These are phyloP conservation scores for Meloidogyne chitwoodi DNA, from an alignment of 1,140 invertebrate genomes.

Conservation along the genomic window DNA sequence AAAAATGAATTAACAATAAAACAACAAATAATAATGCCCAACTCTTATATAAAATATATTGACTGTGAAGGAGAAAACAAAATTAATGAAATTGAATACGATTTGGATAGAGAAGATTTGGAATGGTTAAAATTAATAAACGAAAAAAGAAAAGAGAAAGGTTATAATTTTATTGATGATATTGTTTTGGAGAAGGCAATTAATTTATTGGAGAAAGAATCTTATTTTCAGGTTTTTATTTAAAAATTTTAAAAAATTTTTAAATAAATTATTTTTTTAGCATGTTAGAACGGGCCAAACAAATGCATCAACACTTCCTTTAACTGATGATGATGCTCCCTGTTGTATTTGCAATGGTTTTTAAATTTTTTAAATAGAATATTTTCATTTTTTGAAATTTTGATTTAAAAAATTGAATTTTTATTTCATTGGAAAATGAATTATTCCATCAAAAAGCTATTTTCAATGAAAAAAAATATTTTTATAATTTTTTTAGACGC, in stretches of 20 bases:
- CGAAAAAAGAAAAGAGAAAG: neutral
- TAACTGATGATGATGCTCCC: slow-evolving; percentile 39
- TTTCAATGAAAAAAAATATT: neutral
- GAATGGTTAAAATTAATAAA: slow-evolving; percentile 34
- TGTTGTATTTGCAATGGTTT: slow-evolving; percentile 61
- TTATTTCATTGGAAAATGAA: neutral
- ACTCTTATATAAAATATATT: slow-evolving; percentile 29
- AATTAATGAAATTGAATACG: slow-evolving; percentile 30
- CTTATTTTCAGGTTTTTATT: slow-evolving; percentile 41
- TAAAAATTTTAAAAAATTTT: neutral
- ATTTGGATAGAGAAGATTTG: slow-evolving; percentile 38
- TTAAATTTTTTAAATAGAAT: neutral
- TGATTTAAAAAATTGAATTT: neutral
- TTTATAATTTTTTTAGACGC: slow-evolving; percentile 65
- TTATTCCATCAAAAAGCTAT: too few species aligned
- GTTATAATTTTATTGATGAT: slow-evolving; percentile 26
- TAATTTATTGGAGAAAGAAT: slow-evolving; percentile 41
- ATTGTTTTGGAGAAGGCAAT: slow-evolving; percentile 33
- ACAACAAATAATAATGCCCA: slow-evolving; percentile 15
- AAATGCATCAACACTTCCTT: neutral
- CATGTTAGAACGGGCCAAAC: slow-evolving; percentile 9
- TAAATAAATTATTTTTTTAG: slow-evolving; percentile 6
- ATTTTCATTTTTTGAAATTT: too few species aligned
- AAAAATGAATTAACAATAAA: neutral
- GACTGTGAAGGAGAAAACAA: slow-evolving; percentile 29